Conservation (phyloP, 2,888 invertebrate species). For the Scaptomyza tumidula region DNA sequence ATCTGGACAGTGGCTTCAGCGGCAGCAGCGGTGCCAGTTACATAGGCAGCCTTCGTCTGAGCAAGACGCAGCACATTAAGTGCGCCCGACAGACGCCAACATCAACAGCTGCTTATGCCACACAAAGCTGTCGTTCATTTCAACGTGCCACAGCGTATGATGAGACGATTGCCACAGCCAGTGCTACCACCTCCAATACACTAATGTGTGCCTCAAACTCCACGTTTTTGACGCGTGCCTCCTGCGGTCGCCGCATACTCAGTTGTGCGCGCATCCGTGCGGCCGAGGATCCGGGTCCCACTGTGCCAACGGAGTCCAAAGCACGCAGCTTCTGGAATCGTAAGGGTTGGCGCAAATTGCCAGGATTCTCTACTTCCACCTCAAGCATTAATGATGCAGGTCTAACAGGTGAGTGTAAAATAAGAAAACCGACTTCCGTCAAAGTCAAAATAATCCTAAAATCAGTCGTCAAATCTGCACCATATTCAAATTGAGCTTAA, state of each 20-base stretch:
- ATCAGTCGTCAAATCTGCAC: too few relatives aligned
- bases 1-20: constrained; percentile 92
- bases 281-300: constrained; percentile 84
- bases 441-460: too few relatives aligned
- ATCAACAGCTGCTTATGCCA: constrained; percentile 73
- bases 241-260: constrained; percentile 84
- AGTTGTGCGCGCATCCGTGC: constrained; percentile 85
- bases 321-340: constrained; percentile 88
- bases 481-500: too few relatives aligned
- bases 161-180: constrained; percentile 27
- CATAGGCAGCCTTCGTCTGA: constrained; percentile 88
- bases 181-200: background rate
- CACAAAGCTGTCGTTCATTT: constrained; percentile 83
- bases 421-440: too few relatives aligned
- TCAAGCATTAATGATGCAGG: constrained; percentile 89
- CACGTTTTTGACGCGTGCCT: constrained; percentile 81
- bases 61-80: constrained; percentile 82
- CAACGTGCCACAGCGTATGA: constrained; percentile 70
- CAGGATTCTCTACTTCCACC: constrained; percentile 90
- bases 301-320: constrained; percentile 81
- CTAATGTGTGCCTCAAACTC: constrained; percentile 13
- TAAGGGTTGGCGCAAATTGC: constrained; percentile 92
- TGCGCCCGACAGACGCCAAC: constrained; percentile 71
- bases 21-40: constrained; percentile 93
- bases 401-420: constrained; percentile 86